Evolutionary conservation across 2,888 invertebrate species (phyloP), one percentile per base, ranked within the genome.

Genomic region (Mylabris sibirica): DNA sequence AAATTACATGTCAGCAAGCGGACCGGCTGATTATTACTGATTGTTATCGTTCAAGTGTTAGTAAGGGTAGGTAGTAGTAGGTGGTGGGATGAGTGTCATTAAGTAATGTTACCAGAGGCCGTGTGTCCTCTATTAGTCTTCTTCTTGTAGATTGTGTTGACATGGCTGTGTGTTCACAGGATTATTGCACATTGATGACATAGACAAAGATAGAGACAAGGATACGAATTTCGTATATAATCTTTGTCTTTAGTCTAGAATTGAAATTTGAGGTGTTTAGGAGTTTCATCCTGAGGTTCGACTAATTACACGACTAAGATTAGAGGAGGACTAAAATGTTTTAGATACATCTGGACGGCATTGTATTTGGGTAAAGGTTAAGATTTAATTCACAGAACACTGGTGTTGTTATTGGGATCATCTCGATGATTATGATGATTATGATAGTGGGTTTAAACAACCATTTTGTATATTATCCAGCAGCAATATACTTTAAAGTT

Each of bases 1-100:
- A 78, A 78, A 78, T 78, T 78, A 76, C 75, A 75, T 71, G 78
- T 78, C 78, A 77, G 76, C 78, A 75, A 72, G 75, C 77, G 74
- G 74, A 75, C 72, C 72, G 68, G 61, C 72, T 77, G 78, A 78
- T 78, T 44, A 44, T 44, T 78, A 75, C 78, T 76, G 78, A 78
- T 77, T 76, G 76, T 77, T 78, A 78, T 78, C 78, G 67, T 59
- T 69, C 66, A 49, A 49, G 9, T 49, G 20, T 49, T 3, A 38
- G 12, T 30, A 44, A 1, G n/a, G 11, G 66, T 49, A n/a, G 67
- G 72, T 1, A 69, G 71, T 70, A 73, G 75, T 14, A 74, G 76
- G 71, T 70, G 72, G 75, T 14, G 74, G 76, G 75, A 76, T 75
- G 74, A 74, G 74, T 75, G 72, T 76, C 78, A 76, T 78, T 78